Base-by-base conservation (phyloP, 2,888 invertebrate genomes). In the Girardia tigrina region DNA sequence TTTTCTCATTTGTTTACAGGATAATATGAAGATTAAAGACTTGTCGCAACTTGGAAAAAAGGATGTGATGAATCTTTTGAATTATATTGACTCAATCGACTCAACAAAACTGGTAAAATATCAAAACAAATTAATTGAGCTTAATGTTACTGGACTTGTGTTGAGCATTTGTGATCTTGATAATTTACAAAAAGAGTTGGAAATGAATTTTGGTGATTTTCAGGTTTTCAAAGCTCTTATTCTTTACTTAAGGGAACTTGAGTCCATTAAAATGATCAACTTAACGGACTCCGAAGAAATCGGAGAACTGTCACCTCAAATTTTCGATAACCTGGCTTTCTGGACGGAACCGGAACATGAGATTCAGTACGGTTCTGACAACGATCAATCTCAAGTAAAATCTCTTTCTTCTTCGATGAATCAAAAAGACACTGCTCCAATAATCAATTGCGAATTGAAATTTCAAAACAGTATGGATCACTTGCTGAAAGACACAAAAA, bases 151-250 rank as follows among this genome's bases (percentile, higher is more conserved):
- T 83, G 95, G 94, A 0, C 88, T 90, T 79, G 95, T 94, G 78
- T 87, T 95, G 28, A 85, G 90, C 76, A 90, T 90, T 80, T 95
- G 95, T 86, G 90, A 91, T 81, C 86, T 94, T 77, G 87, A 88
- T 76, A 94, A 94, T 82, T 87, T 95, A 29, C 92, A 92, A 84
- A 78, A 80, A n/a, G 81, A 82, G 42, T 70, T 83, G 42, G 75
- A 88, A 78, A 89, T 95, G 87, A 90, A 89, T 70, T 95, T 95
- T 83, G 95, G 95, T 0, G 94, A 95, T 84, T 95, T 95, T 95
- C 94, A 95, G 84, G 86, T 94, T 78, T 94, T 95, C 81, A 69
- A 75, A 23, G 70, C 75, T 27, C 75, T 75, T 8, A 75, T 75
- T 27, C 26, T 70, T 16, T 70, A 75, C 26, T 26, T 75, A 1